Percentiles rank a stretch among this genome's conserved stretches.
phyloP scores from a whole-genome alignment of 2,113 vertebrate genomes.

The Coturnix japonica region DNA sequence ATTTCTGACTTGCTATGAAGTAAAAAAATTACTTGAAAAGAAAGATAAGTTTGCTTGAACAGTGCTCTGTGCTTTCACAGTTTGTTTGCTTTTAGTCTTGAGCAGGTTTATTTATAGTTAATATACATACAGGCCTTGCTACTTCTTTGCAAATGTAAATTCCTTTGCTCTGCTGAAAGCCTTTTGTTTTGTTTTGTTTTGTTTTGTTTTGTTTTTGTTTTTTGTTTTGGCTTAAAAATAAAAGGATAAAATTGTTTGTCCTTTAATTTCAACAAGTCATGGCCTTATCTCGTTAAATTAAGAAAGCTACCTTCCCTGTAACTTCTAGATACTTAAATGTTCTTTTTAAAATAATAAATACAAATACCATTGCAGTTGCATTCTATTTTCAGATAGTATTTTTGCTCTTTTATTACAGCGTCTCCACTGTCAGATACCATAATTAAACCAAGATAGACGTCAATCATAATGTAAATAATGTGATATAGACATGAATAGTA shows the following conservation, averaged over 20 bases:
- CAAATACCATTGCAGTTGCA: background rate
- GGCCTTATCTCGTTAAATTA: background rate
- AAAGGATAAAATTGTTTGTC: background rate
- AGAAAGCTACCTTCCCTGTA: background rate
- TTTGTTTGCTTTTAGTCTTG: background rate
- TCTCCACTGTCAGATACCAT: fast-evolving
- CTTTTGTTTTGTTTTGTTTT: background rate
- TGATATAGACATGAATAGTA: background rate
- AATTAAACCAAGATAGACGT: background rate
- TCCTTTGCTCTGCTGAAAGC: background rate
- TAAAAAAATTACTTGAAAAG: background rate
- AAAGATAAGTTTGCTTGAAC: background rate
- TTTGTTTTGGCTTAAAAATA: background rate
- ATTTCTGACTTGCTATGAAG: background rate
- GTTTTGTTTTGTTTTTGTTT: too few relatives aligned
- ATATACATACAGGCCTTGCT: background rate
- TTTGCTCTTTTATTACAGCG: background rate
- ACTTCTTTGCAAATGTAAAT: background rate
- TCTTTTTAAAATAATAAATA: background rate
- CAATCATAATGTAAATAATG: background rate
- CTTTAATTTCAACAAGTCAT: background rate
- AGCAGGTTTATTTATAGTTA: background rate
- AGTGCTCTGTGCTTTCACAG: background rate
- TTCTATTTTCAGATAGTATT: background rate
- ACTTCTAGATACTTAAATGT: background rate